Evolutionary conservation across 2,797 vertebrate species (phyloP), one percentile per base, ranked within the genome.

Genomic region (Apogon talboti): DNA sequence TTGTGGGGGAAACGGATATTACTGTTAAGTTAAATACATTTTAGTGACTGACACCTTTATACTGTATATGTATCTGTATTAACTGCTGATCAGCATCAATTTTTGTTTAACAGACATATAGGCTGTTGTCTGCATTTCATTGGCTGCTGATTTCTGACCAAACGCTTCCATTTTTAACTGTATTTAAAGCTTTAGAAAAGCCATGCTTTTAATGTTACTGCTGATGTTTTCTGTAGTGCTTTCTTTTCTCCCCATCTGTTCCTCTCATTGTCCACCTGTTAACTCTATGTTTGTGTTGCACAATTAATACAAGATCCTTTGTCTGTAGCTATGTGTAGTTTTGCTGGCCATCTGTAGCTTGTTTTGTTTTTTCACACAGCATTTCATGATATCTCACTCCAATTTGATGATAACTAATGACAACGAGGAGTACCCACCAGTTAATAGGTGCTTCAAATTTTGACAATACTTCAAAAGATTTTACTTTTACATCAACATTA

Each of bases 271-370:
- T 73, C 70, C 53, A 40, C 48, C 75, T 75, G 62, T 57, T 77
- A 6, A 57, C 24, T 60, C 62, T 63, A 35, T 79, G 65, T 81
- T 76, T 82, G 61, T 66, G 16, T 53, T 40, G 7, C 49, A 42
- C 7, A 38, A 50, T 62, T 55, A 60, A 60, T 50, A 69, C 49
- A 14, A n/a, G 53, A 56, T 65, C 50, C 47, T 80, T 85, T 79
- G 75, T 85, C 58, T 73, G 63, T 15, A 49, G 64, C 76, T 55
- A n/a, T n/a, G 6, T 40, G 61, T 52, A 38, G 63, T 45, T 67
- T 56, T 68, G 41, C 66, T 11, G 48, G 62, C 80, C 81, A 78
- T 85, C 85, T 86, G 81, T 69, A 56, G 70, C 61, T 3, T 43
- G 33, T 60, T 33, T 70, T 62, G 24, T 71, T 72, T 82, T 84